These are phyloP conservation scores for Barypeithes pellucidus DNA, from an alignment of 2,888 invertebrate species.

Conservation along the genomic window DNA sequence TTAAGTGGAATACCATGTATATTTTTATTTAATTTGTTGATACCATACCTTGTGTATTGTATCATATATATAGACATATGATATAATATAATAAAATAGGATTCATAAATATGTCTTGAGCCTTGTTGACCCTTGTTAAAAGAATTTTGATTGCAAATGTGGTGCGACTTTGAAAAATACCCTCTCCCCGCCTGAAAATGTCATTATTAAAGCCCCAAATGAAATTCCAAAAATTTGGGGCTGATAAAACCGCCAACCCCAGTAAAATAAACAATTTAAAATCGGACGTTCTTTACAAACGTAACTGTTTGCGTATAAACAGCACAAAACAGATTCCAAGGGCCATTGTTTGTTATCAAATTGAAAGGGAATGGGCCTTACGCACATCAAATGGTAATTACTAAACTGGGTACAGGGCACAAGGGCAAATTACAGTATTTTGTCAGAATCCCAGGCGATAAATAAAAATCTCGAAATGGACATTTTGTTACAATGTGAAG, in stretches of 20 bases:
- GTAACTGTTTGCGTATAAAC: conserved; percentile 13
- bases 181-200: neutral
- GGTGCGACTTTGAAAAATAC: too few relatives aligned
- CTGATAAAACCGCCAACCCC: neutral
- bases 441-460: neutral
- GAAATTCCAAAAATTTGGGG: conserved; percentile 2
- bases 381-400: conserved; percentile 14
- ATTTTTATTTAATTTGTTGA: too few relatives aligned
- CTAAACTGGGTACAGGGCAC: conserved; percentile 7
- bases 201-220: neutral
- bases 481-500: neutral
- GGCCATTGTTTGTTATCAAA: conserved; percentile 13
- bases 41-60: too few relatives aligned
- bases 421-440: conserved; percentile 1
- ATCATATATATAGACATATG: too few relatives aligned
- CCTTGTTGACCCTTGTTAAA: too few relatives aligned
- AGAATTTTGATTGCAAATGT: too few relatives aligned
- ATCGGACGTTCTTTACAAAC: conserved; percentile 4
- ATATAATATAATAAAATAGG: too few relatives aligned
- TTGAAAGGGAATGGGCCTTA: conserved; percentile 14
- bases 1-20: too few relatives aligned
- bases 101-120: too few relatives aligned
- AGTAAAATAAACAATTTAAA: conserved; percentile 3
- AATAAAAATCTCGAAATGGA: neutral
- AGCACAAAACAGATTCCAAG: conserved; percentile 13